A percentile compares a stretch with the other conserved stretches of the same genome.
These are phyloP conservation scores for Gnathonemus echidnorhynchus DNA, from an alignment of 2,113 vertebrate species.

Conservation along the genomic window DNA sequence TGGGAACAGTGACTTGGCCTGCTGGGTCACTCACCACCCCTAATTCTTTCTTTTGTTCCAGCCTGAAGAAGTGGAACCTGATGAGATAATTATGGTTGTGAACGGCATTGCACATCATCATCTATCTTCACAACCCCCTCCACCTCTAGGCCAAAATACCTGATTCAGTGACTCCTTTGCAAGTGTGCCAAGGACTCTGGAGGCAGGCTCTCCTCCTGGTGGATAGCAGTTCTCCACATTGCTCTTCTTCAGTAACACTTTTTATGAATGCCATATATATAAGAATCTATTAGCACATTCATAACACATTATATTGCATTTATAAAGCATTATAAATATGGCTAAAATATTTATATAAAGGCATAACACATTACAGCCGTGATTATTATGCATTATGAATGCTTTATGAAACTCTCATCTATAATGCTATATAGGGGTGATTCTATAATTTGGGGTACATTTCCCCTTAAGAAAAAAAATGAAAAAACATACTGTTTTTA, in stretches of 20 bases:
- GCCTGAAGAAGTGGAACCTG: background rate
- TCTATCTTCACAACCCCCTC: background rate
- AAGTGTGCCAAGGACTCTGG: too few relatives aligned
- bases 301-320: background rate
- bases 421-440: background rate
- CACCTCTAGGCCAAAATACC: background rate
- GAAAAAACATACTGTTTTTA: too few relatives aligned
- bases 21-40: background rate
- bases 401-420: background rate
- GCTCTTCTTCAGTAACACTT: background rate
- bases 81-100: background rate
- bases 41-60: background rate
- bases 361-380: background rate
- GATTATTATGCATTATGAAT: background rate
- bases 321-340: background rate
- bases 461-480: too few relatives aligned
- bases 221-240: background rate
- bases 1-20: background rate
- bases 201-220: too few relatives aligned
- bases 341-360: background rate
- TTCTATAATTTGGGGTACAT: too few relatives aligned
- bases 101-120: background rate
- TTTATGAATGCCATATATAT: background rate
- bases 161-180: too few relatives aligned
- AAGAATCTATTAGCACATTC: background rate